Evolutionary conservation across 2,113 vertebrate genomes (phyloP).

Genomic region (Oryctolagus cuniculus): DNA sequence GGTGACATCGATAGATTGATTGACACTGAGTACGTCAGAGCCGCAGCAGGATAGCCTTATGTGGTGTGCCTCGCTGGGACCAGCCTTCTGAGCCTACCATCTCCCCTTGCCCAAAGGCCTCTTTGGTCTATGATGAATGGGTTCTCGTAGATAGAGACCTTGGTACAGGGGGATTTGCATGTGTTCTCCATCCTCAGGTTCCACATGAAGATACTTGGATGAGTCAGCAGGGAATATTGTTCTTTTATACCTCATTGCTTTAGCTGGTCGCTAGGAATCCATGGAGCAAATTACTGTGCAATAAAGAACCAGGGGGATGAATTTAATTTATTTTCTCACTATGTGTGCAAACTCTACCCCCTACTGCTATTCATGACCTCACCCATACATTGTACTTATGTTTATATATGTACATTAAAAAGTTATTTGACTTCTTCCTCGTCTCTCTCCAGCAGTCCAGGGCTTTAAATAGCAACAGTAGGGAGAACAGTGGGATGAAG

Average conservation of each 20-base stretch:
- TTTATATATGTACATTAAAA: constrained; percentile 28
- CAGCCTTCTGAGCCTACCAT: not conserved
- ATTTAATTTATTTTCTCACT: constrained; percentile 71
- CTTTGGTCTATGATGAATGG: not conserved
- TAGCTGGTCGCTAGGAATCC: not conserved
- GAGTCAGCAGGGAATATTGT: not conserved
- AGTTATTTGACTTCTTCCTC: not conserved
- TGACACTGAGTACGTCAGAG: not conserved
- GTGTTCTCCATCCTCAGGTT: not conserved
- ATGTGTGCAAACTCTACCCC: not conserved
- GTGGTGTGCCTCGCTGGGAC: not conserved
- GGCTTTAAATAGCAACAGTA: not conserved
- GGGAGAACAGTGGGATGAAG: not conserved
- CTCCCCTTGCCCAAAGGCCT: not conserved
- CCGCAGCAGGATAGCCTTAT: not conserved
- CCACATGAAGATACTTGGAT: not conserved
- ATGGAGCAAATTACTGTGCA: not conserved
- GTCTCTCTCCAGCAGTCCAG: not conserved
- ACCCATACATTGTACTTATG: not conserved
- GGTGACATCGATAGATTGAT: not conserved
- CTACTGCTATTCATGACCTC: not conserved
- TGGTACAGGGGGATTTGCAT: not conserved
- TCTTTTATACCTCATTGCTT: constrained; percentile 48
- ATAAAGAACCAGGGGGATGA: not conserved
- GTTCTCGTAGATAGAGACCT: not conserved